Evolutionary conservation across 2,797 vertebrate species (phyloP).

Genomic region (Catharus ustulatus): DNA sequence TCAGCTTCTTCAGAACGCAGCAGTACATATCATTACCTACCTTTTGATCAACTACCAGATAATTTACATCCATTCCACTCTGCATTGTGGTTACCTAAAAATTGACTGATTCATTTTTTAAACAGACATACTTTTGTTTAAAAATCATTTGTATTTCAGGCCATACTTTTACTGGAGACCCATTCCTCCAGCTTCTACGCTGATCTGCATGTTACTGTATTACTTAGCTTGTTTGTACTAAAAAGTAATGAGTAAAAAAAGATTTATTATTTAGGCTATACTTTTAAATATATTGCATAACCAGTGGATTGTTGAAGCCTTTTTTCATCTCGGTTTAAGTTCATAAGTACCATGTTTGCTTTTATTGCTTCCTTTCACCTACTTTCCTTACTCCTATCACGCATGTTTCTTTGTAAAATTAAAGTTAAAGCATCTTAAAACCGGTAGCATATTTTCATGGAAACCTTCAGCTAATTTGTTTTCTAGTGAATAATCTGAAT

Average conservation of each 20-base stretch:
- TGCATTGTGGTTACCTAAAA: background rate
- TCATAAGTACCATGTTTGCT: background rate
- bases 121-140: background rate
- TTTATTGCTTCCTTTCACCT: background rate
- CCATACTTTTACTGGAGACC: background rate
- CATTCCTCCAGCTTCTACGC: background rate
- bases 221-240: background rate
- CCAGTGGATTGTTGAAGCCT: background rate
- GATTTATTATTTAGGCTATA: background rate
- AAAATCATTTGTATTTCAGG: conserved; percentile 1
- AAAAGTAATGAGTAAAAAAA: background rate
- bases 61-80: background rate
- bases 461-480: background rate
- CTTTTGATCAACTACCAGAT: background rate
- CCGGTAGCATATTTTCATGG: background rate
- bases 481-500: background rate
- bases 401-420: background rate
- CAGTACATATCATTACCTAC: background rate
- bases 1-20: background rate
- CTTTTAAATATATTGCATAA: background rate
- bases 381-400: background rate
- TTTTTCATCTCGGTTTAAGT: background rate
- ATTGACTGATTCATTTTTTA: background rate
- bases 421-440: background rate
- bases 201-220: background rate